Conservation (phyloP, 2,888 invertebrate genomes). For the Drosophila melanocephala region DNA sequence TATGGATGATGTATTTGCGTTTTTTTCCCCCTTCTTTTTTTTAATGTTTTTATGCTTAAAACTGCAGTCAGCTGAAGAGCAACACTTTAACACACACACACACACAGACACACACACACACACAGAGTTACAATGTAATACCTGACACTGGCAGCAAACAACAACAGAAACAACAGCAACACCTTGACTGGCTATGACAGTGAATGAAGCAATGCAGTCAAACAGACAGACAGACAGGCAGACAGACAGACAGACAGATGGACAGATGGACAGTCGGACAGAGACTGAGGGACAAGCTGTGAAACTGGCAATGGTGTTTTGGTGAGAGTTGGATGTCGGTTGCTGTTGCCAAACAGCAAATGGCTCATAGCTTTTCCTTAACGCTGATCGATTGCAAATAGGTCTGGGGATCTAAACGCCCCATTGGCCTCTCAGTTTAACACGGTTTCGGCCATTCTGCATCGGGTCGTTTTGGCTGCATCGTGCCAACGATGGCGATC, state of each 20-base stretch:
- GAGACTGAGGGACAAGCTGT: constrained; percentile 24
- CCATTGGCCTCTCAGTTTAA: constrained; percentile 51
- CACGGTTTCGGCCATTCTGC: constrained; percentile 17
- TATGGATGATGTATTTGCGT: constrained; percentile 78
- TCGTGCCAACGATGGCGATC: constrained; percentile 49
- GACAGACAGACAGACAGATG: constrained; percentile 19
- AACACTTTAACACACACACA: constrained; percentile 42
- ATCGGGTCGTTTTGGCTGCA: constrained; percentile 33
- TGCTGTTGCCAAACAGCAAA: constrained; percentile 55
- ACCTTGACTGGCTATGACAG: constrained; percentile 45
- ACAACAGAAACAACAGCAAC: constrained; percentile 25
- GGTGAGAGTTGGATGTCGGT: constrained; percentile 62
- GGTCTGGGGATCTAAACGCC: constrained; percentile 74
- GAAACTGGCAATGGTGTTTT: constrained; percentile 32
- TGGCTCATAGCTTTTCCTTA: constrained; percentile 71
- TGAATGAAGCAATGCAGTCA: constrained; percentile 56
- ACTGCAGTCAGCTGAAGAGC: constrained; percentile 62
- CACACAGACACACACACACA: constrained; percentile 15
- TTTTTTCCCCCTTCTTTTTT: constrained; percentile 48
- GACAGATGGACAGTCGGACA: constrained; percentile 17
- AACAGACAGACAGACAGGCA: constrained; percentile 21
- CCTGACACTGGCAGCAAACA: constrained; percentile 29
- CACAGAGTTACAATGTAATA: constrained; percentile 56
- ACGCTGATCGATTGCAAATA: constrained; percentile 80
- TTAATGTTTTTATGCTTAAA: constrained; percentile 75